These are phyloP conservation scores for Cromileptes altivelis DNA, from an alignment of 2,113 vertebrate genomes.

Conservation along the genomic window DNA sequence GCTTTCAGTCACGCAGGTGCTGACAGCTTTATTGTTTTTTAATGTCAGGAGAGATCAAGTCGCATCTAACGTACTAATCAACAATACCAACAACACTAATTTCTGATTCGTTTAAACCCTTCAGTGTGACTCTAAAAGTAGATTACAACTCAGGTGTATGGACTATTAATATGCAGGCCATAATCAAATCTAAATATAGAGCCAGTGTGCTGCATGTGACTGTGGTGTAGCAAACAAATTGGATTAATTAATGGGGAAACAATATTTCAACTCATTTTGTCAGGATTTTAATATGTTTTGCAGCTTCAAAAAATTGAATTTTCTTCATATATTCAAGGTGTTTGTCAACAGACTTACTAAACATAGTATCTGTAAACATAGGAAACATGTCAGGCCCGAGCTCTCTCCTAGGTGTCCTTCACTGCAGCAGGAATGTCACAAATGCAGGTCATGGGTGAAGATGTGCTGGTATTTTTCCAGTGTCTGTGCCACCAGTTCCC, in stretches of 20 bases:
- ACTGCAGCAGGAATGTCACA: constrained; percentile 68
- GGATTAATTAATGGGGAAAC: neutral
- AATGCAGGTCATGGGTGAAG: constrained; percentile 81
- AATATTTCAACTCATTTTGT: neutral
- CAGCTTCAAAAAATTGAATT: neutral
- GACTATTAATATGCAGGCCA: neutral
- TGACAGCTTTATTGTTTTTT: constrained; percentile 67
- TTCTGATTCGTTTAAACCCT: neutral
- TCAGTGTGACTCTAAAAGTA: neutral
- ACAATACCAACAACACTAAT: constrained; percentile 11
- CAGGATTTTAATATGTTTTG: neutral
- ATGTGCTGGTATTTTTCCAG: constrained; percentile 82
- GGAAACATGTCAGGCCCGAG: constrained; percentile 48
- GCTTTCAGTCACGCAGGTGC: constrained; percentile 31
- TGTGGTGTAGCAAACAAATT: neutral
- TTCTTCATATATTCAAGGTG: neutral
- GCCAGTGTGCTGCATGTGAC: neutral
- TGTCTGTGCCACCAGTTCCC: constrained; percentile 60
- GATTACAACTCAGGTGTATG: neutral
- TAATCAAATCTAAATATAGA: constrained; percentile 8
- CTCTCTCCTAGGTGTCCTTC: constrained; percentile 65
- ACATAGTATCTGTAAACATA: neutral
- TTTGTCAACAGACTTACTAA: constrained; percentile 24
- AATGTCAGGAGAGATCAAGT: constrained; percentile 20
- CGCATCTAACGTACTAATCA: neutral